A percentile compares a stretch with the other conserved stretches of the same genome.
These are phyloP conservation scores for Blera fallax DNA, from an alignment of 2,888 invertebrate species.

Conservation along the genomic window DNA sequence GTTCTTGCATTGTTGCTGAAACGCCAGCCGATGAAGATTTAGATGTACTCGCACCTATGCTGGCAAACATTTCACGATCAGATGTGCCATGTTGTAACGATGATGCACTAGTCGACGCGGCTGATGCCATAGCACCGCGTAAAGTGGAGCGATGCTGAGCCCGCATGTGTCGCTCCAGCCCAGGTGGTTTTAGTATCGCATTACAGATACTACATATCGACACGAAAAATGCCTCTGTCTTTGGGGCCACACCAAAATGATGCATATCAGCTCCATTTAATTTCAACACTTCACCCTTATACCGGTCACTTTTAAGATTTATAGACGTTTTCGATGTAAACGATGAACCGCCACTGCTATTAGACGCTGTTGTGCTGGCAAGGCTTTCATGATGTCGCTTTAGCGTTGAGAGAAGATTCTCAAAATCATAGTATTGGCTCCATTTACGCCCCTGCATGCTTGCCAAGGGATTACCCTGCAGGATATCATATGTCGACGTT, in stretches of 20 bases:
- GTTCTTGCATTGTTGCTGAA: slow-evolving; percentile 1
- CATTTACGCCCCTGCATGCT: slow-evolving; percentile 78
- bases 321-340: slow-evolving; percentile 6
- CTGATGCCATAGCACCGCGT: slow-evolving; percentile 66
- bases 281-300: slow-evolving; percentile 82
- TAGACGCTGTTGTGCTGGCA: neutral
- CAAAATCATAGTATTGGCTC: slow-evolving; percentile 78
- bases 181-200: slow-evolving; percentile 90
- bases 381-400: slow-evolving; percentile 49
- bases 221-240: slow-evolving; percentile 88
- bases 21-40: slow-evolving; percentile 12
- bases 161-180: slow-evolving; percentile 88
- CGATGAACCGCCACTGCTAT: slow-evolving; percentile 54
- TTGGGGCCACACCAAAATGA: slow-evolving; percentile 90
- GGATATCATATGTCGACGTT: neutral
- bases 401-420: slow-evolving; percentile 75
- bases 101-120: neutral
- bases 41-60: neutral
- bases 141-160: slow-evolving; percentile 82
- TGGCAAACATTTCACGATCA: slow-evolving; percentile 18
- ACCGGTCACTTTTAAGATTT: slow-evolving; percentile 44
- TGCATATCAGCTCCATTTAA: slow-evolving; percentile 86
- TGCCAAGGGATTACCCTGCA: slow-evolving; percentile 25
- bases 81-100: neutral
- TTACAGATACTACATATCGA: slow-evolving; percentile 91